phyloP scores from a whole-genome alignment of 2,888 invertebrate genomes.

The Nymphalis c-album region DNA sequence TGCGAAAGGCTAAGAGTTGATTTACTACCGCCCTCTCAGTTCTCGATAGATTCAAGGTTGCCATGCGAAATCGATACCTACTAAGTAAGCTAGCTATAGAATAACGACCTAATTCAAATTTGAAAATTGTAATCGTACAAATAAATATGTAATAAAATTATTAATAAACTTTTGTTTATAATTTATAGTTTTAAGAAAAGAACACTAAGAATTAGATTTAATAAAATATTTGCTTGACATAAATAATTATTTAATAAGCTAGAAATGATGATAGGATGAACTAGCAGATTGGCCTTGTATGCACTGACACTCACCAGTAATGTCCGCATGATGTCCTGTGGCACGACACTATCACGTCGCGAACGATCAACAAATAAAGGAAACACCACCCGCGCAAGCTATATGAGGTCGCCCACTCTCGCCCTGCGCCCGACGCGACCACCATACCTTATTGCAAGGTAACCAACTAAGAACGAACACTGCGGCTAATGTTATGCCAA shows the following conservation, averaged over 20 bases:
- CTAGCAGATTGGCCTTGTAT: slow-evolving; percentile 51
- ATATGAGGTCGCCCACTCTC: slow-evolving; percentile 80
- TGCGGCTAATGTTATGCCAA: slow-evolving; percentile 44
- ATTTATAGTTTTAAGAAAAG: not conserved
- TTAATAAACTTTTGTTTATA: not conserved
- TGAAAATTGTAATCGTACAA: not conserved
- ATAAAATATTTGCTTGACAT: not conserved
- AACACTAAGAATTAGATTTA: not conserved
- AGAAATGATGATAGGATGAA: slow-evolving; percentile 42
- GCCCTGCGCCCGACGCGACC: slow-evolving; percentile 72
- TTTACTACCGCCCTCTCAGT: slow-evolving; percentile 56
- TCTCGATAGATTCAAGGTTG: slow-evolving; percentile 71
- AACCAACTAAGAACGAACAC: slow-evolving; percentile 66
- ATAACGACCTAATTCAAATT: slow-evolving; percentile 56
- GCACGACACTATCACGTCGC: slow-evolving; percentile 74
- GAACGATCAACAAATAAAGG: slow-evolving; percentile 79
- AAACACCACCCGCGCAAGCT: slow-evolving; percentile 73
- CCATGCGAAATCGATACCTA: slow-evolving; percentile 59
- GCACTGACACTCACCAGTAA: slow-evolving; percentile 69
- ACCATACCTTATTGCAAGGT: slow-evolving; percentile 78
- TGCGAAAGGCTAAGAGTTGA: slow-evolving; percentile 55
- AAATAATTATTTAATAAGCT: slow-evolving; percentile 8
- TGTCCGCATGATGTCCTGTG: slow-evolving; percentile 73
- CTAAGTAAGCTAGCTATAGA: slow-evolving; percentile 53
- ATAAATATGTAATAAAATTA: not conserved